Percentiles rank a stretch among this genome's conserved stretches.
Evolutionary conservation across 1,140 invertebrate species (phyloP).

Genomic region (Aphis gossypii): DNA sequence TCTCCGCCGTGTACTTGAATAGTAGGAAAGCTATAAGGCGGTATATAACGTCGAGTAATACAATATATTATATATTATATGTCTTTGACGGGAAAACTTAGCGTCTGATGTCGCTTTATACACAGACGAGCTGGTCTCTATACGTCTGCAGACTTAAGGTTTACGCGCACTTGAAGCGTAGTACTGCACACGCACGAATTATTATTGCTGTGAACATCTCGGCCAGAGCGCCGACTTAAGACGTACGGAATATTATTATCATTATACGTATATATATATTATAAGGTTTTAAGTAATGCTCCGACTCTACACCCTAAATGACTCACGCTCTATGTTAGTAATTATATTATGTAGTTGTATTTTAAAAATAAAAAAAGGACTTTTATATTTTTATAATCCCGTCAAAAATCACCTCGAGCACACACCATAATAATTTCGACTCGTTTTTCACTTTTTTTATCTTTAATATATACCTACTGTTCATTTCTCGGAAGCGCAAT

Average conservation of each 20-base stretch:
- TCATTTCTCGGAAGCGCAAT: too few relatives aligned
- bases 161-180: neutral
- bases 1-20: neutral
- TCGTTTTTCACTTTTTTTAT: neutral
- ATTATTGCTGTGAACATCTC: neutral
- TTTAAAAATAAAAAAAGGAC: neutral
- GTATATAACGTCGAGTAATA: neutral
- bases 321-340: neutral
- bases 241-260: neutral
- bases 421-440: neutral
- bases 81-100: neutral
- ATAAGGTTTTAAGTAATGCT: neutral
- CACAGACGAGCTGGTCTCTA: neutral
- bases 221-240: too few relatives aligned
- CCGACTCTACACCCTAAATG: neutral
- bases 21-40: neutral
- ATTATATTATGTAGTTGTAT: too few relatives aligned
- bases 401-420: neutral
- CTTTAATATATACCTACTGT: too few relatives aligned
- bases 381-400: neutral
- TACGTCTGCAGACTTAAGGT: neutral
- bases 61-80: neutral
- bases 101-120: neutral
- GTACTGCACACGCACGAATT: neutral
- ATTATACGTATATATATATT: neutral